Evolutionary conservation across 1,140 invertebrate species (phyloP).

Genomic region (Drosophila asahinai): DNA sequence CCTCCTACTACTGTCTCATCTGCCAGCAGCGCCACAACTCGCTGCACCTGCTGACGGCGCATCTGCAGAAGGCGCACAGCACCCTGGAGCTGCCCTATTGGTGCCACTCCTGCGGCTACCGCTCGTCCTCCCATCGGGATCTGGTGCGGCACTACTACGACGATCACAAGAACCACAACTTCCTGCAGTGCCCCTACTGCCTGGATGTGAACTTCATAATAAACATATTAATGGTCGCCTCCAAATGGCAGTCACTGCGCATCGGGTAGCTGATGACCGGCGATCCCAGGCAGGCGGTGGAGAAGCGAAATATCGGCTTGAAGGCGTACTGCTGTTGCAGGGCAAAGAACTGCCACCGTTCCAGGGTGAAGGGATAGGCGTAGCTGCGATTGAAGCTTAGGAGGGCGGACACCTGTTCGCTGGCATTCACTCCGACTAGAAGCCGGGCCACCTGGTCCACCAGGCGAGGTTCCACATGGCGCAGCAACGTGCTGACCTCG

Average conservation of each 20-base stretch:
- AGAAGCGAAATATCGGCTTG: slow-evolving; percentile 70
- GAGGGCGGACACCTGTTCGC: slow-evolving; percentile 66
- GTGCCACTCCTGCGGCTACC: too few species aligned
- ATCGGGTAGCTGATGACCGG: slow-evolving; percentile 68
- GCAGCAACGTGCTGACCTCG: slow-evolving; percentile 53
- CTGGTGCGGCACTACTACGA: slow-evolving; percentile 90
- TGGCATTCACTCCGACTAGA: slow-evolving; percentile 54
- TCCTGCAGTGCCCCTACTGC: slow-evolving; percentile 91
- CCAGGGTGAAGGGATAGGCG: slow-evolving; percentile 72
- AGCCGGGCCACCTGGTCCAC: slow-evolving; percentile 38
- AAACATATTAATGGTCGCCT: slow-evolving; percentile 55
- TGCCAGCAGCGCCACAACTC: too few species aligned
- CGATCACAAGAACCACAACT: slow-evolving; percentile 87
- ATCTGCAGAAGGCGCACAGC: too few species aligned
- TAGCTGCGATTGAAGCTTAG: slow-evolving; percentile 63
- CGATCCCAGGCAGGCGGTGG: slow-evolving; percentile 67
- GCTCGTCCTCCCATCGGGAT: slow-evolving; percentile 90
- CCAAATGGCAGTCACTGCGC: slow-evolving; percentile 70
- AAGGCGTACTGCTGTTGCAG: slow-evolving; percentile 69
- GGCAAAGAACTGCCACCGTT: slow-evolving; percentile 70
- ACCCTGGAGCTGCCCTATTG: too few species aligned
- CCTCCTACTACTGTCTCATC: too few species aligned
- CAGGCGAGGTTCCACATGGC: slow-evolving; percentile 54
- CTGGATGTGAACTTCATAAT: slow-evolving; percentile 87
- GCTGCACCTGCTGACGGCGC: too few species aligned